phyloP scores from a whole-genome alignment of 2,888 invertebrate species.

The Eristalis pertinax region DNA sequence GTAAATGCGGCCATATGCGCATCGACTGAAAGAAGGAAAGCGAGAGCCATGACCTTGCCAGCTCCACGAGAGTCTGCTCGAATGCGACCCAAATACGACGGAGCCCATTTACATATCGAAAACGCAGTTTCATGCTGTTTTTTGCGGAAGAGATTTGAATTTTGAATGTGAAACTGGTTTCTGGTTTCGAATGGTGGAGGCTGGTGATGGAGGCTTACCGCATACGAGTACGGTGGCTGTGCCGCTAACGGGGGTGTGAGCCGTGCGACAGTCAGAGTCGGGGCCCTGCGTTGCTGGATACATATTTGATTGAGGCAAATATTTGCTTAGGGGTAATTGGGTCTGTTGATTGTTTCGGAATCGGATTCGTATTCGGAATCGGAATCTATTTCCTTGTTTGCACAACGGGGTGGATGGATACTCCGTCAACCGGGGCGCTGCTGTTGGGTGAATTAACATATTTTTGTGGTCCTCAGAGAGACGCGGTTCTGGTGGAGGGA shows the following conservation, averaged over 20 bases:
- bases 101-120: conserved; percentile 32
- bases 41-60: conserved; percentile 41
- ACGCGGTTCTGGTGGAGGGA: background rate
- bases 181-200: background rate
- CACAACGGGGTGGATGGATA: background rate
- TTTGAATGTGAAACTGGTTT: conserved; percentile 11
- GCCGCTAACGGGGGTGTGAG: background rate
- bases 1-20: conserved; percentile 29
- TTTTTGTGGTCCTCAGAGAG: background rate
- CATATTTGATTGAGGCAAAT: conserved; percentile 8
- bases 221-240: background rate
- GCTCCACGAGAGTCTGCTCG: conserved; percentile 28
- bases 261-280: background rate
- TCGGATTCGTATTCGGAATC: background rate
- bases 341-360: background rate
- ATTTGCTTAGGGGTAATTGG: conserved; percentile 20
- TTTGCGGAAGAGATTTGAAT: conserved; percentile 32
- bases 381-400: conserved; percentile 22
- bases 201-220: background rate
- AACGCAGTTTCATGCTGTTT: background rate
- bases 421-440: background rate
- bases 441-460: background rate
- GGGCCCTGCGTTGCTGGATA: background rate
- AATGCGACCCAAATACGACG: conserved; percentile 31
- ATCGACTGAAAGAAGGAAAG: conserved; percentile 15